Base-by-base conservation (phyloP, 2,888 invertebrate species). In the Drosophila monieri region DNA sequence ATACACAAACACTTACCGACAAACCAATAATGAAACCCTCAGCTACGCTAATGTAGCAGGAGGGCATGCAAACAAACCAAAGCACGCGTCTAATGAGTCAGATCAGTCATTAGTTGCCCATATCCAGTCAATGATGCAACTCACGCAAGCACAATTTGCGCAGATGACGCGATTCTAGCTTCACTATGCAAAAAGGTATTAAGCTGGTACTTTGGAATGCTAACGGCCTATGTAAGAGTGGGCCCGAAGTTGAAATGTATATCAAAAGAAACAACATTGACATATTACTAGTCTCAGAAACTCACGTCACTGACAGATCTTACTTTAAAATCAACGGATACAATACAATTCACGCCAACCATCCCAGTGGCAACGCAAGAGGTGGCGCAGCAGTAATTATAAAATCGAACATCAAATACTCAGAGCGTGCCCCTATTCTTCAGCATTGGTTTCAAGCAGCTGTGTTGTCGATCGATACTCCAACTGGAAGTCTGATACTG, bases 291-390 rank as follows among this genome's bases (percentile, higher is more conserved):
- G 35, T n/a, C 35, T 35, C 35, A 35, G 35, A 35, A 35, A 35
- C 35, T n/a, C 44, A 62, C 8, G 43, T 61, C 18, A 43, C 18
- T 4, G 14, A 8, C 23, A 61, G 60, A 41, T 60, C 60, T 2
- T 41, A 55, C 12, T 49, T 55, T 23, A 14, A 15, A 8, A 51
- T 62, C 6, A 15, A 3, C 2, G 62, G 39, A 0, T 55, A 62
- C 15, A 49, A 49, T 32, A n/a, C 23, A 47, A 47, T 25, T 27
- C 32, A 49, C 49, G 49, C 32, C 49, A 32, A 27, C 27, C 18
- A 32, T 32, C 6, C 35, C n/a, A 35, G 35, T 35, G 35, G 35
- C 35, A 35, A n/a, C n/a, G 35, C 35, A n/a, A 35, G 35, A 35
- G 10, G 10, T 35, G 35, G n/a, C 4, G 2, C 35, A 35, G 35